phyloP scores from a whole-genome alignment of 2,888 invertebrate species.

The Papilio elwesi region DNA sequence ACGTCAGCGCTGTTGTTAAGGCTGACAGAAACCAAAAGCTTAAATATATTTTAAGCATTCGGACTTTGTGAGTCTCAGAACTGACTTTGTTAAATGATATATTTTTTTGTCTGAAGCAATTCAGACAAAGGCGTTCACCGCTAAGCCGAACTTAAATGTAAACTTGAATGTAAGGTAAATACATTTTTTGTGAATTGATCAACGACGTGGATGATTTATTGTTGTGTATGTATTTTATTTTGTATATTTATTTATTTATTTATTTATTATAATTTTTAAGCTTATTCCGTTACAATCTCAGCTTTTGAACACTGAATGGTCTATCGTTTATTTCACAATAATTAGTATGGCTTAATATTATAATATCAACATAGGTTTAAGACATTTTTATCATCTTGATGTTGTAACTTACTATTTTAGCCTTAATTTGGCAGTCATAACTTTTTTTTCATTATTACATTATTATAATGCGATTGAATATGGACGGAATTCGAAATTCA shows the following conservation, averaged over 20 bases:
- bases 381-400: constrained; percentile 7
- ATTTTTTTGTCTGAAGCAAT: constrained; percentile 28
- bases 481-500: too few relatives aligned
- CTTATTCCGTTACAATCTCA: constrained; percentile 14
- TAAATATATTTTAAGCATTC: constrained; percentile 1
- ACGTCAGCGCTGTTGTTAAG: background rate
- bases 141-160: constrained; percentile 31
- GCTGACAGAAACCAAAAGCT: constrained; percentile 20
- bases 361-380: background rate
- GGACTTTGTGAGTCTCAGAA: constrained; percentile 17
- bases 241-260: background rate
- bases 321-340: constrained; percentile 14
- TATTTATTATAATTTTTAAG: background rate
- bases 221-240: background rate
- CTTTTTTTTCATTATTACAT: too few relatives aligned
- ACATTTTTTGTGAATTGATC: background rate
- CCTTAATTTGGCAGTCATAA: constrained; percentile 1
- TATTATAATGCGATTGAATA: too few relatives aligned
- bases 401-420: background rate
- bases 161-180: constrained; percentile 8
- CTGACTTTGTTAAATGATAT: constrained; percentile 12
- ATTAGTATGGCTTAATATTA: constrained; percentile 23
- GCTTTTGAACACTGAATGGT: constrained; percentile 29
- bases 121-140: constrained; percentile 35
- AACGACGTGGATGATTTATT: background rate